Conservation (phyloP, 2,888 invertebrate species). For the Andricus curvator region DNA sequence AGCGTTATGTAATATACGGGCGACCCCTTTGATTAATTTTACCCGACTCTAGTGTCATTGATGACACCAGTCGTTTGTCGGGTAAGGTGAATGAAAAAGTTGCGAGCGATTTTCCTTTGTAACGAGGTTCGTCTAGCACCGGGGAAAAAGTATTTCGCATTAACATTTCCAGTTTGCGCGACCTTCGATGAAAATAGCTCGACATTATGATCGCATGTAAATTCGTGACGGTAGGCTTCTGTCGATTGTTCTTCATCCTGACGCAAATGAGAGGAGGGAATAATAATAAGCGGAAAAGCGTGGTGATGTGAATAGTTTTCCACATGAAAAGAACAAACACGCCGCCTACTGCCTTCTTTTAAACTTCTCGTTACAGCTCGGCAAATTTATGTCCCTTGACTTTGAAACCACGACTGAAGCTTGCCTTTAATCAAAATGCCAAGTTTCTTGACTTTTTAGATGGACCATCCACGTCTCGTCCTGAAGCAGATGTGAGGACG, state of each 20-base stretch:
- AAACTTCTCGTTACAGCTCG: slow-evolving; percentile 16
- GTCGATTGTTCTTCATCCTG: slow-evolving; percentile 25
- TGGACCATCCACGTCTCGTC: too few species aligned
- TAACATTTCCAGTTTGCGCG: slow-evolving; percentile 34
- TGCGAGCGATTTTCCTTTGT: slow-evolving; percentile 33
- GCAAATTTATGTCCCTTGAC: background rate
- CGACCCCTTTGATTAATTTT: slow-evolving; percentile 15
- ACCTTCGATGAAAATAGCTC: slow-evolving; percentile 39
- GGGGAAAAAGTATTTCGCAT: slow-evolving; percentile 28
- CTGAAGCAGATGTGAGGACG: too few species aligned
- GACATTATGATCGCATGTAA: slow-evolving; percentile 25
- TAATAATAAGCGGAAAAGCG: slow-evolving; percentile 15
- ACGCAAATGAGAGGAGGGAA: background rate
- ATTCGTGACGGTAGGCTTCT: slow-evolving; percentile 14
- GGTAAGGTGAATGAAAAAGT: slow-evolving; percentile 10
- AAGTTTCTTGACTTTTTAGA: slow-evolving; percentile 12
- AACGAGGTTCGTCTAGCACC: slow-evolving; percentile 1
- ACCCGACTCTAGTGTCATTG: slow-evolving; percentile 9
- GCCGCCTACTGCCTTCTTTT: slow-evolving; percentile 18
- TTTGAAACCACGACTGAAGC: slow-evolving; percentile 1
- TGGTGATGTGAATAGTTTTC: slow-evolving; percentile 12
- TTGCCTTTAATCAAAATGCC: slow-evolving; percentile 24
- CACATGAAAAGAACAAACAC: background rate
- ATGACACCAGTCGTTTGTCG: background rate
- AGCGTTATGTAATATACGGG: too few species aligned